phyloP scores from a whole-genome alignment of 35 echinoderm and acorn worm species.

The Ptychodera flava region DNA sequence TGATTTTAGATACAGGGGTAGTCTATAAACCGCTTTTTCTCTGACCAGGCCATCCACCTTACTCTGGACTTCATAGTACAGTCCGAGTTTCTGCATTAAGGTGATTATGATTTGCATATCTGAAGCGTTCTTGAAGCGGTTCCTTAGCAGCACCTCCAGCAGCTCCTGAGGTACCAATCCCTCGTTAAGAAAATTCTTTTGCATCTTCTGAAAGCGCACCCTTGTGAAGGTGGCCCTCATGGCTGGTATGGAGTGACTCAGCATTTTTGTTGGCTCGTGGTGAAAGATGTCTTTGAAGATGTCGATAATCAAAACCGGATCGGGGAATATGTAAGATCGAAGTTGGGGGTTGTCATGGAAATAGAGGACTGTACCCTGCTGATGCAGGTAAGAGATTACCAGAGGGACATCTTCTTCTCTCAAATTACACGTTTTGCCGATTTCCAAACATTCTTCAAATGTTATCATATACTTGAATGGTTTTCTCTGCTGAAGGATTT shows the following conservation, averaged over 20 bases:
- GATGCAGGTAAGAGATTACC: not conserved
- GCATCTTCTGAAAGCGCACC: not conserved
- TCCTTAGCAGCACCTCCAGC: not conserved
- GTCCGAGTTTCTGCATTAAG: not conserved
- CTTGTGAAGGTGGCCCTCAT: not conserved
- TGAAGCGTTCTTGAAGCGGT: not conserved
- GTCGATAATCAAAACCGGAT: not conserved
- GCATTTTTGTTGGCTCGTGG: not conserved
- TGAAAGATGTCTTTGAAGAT: not conserved
- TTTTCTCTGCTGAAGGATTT: not conserved
- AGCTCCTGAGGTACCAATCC: not conserved
- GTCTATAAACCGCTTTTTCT: not conserved
- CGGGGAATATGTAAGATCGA: not conserved
- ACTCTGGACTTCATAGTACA: not conserved
- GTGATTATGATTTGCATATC: not conserved
- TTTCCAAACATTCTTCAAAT: not conserved
- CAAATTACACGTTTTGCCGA: not conserved
- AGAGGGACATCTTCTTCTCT: not conserved
- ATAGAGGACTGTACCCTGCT: not conserved
- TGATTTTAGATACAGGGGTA: not conserved
- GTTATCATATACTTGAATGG: not conserved
- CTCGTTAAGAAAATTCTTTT: not conserved
- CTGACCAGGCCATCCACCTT: not conserved
- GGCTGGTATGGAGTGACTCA: not conserved
- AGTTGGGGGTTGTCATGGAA: not conserved